A percentile compares a stretch with the other conserved stretches of the same genome.
Evolutionary conservation across 2,797 vertebrate species (phyloP).

Genomic region (Poecilia velifera): DNA sequence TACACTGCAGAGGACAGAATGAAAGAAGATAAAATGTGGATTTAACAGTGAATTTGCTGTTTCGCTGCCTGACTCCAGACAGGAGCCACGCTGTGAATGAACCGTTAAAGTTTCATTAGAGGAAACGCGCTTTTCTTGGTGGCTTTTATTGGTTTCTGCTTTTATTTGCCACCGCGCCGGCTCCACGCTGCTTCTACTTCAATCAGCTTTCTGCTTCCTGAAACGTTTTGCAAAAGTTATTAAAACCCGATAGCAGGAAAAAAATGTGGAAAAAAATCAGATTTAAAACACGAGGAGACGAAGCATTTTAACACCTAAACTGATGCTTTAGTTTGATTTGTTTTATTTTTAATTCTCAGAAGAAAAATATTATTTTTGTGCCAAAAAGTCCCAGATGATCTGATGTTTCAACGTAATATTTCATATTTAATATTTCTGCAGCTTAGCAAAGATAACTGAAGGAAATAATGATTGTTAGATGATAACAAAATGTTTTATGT

Average conservation of each 20-base stretch:
- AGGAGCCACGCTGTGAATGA: slow-evolving; percentile 34
- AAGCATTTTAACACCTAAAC: neutral
- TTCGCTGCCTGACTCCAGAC: neutral
- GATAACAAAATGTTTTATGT: no score
- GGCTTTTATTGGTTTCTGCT: slow-evolving; percentile 63
- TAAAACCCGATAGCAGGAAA: slow-evolving; percentile 39
- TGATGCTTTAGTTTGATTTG: neutral
- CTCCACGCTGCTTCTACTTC: slow-evolving; percentile 69
- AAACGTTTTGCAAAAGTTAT: slow-evolving; percentile 54
- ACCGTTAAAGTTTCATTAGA: slow-evolving; percentile 68
- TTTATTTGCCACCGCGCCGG: slow-evolving; percentile 73
- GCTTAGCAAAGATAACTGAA: no score
- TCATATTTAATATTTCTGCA: no score
- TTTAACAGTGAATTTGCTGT: neutral
- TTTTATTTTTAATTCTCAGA: neutral
- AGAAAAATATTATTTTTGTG: no score
- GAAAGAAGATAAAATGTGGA: neutral
- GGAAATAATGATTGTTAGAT: no score
- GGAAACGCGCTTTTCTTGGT: slow-evolving; percentile 64
- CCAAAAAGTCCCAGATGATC: no score
- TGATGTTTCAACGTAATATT: no score
- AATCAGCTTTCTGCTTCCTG: slow-evolving; percentile 68
- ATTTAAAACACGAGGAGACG: neutral
- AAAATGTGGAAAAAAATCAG: neutral
- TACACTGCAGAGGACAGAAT: neutral